Percentiles rank a stretch among this genome's conserved stretches.
phyloP scores from a whole-genome alignment of 2,113 vertebrate genomes.

The Bubo blakistoni region DNA sequence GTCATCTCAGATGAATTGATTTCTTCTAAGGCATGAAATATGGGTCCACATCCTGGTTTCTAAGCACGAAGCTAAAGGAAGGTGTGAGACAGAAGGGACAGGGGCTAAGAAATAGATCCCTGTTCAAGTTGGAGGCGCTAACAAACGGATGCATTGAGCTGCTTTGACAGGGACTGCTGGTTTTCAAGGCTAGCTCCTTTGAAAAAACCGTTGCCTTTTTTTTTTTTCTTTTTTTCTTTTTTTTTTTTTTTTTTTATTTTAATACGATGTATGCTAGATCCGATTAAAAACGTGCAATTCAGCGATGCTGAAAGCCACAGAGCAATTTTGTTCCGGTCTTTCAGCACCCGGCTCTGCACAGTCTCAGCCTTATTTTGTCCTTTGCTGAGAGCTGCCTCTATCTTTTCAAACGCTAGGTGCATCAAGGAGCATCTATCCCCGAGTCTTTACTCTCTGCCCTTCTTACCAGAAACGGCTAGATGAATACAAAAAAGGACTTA shows the following conservation, averaged over 20 bases:
- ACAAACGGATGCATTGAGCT: constrained; percentile 51
- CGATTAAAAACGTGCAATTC: constrained; percentile 18
- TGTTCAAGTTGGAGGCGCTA: constrained; percentile 11
- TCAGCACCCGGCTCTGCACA: constrained; percentile 12
- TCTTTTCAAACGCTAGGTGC: background rate
- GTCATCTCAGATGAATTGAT: constrained; percentile 39
- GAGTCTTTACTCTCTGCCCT: background rate
- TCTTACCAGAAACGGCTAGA: background rate
- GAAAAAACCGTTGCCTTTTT: background rate
- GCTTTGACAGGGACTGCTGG: constrained; percentile 40
- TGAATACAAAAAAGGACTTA: constrained; percentile 41
- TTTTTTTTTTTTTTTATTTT: background rate
- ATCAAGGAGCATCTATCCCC: constrained; percentile 6
- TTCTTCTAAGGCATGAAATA: constrained; percentile 48
- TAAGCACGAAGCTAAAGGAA: constrained; percentile 47
- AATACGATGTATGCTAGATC: background rate
- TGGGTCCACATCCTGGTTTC: constrained; percentile 28
- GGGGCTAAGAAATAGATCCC: constrained; percentile 29
- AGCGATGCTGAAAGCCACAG: constrained; percentile 24
- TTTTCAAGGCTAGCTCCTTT: background rate
- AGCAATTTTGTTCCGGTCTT: constrained; percentile 21
- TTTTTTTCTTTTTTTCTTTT: background rate
- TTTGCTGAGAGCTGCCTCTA: background rate
- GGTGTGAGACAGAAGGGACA: constrained; percentile 48
- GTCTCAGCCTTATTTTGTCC: constrained; percentile 26